Conservation (phyloP, 1,140 invertebrate species). For the Coptotermes formosanus region DNA sequence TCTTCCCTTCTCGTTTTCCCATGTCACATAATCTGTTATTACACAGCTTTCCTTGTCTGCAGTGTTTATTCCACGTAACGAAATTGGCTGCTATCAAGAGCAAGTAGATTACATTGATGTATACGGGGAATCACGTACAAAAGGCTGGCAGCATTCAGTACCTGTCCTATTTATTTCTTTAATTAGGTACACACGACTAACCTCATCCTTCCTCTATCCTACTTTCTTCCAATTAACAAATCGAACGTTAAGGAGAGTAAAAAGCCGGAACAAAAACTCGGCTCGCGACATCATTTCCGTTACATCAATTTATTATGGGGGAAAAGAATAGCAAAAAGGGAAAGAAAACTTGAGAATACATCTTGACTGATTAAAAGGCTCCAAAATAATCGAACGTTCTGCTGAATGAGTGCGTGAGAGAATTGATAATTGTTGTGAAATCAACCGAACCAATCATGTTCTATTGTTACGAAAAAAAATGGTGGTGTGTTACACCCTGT, state of each 20-base stretch:
- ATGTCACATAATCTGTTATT: too few relatives aligned
- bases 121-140: neutral
- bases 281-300: conserved; percentile 29
- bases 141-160: neutral
- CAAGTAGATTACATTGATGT: neutral
- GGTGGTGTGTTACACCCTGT: neutral
- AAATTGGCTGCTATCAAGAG: neutral
- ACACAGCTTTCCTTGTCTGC: too few relatives aligned
- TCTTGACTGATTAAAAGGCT: conserved; percentile 27
- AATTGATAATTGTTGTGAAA: conserved; percentile 30
- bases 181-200: conserved; percentile 7
- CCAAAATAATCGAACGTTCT: neutral
- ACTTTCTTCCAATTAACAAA: conserved; percentile 26
- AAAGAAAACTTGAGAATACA: conserved; percentile 12
- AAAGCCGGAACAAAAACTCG: conserved; percentile 18
- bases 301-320: conserved; percentile 18
- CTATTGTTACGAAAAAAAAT: conserved; percentile 21
- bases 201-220: neutral
- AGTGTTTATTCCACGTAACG: neutral
- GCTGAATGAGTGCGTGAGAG: conserved; percentile 5
- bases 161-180: neutral
- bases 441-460: conserved; percentile 4
- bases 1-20: too few relatives aligned
- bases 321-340: conserved; percentile 17
- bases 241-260: neutral